Conservation (phyloP, 2,797 vertebrate species). For the Mormyrus hasselquistii region DNA sequence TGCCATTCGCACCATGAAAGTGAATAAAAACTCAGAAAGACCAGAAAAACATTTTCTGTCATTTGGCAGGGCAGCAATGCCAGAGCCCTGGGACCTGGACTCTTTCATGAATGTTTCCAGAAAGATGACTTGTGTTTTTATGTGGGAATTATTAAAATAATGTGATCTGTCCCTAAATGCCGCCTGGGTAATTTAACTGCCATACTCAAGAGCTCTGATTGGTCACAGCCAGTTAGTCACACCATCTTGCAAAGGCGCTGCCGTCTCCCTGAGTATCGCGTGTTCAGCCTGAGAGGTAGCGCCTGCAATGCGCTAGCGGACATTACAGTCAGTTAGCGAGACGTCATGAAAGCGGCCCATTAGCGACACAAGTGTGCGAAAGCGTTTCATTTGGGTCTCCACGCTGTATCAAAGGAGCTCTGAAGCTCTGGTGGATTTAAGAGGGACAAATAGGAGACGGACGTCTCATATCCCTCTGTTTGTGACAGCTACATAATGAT, state of each 20-base stretch:
- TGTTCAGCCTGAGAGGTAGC: slow-evolving; percentile 2
- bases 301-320: not conserved
- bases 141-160: slow-evolving; percentile 53
- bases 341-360: slow-evolving; percentile 16
- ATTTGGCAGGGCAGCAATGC: slow-evolving; percentile 39
- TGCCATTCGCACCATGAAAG: not conserved
- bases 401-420: not conserved
- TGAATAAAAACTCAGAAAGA: slow-evolving; percentile 20
- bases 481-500: not conserved
- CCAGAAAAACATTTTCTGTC: slow-evolving; percentile 41
- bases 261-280: slow-evolving; percentile 22
- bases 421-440: not conserved
- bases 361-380: slow-evolving; percentile 20
- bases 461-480: not conserved
- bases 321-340: slow-evolving; percentile 9
- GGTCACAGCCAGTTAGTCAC: slow-evolving; percentile 48
- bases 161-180: slow-evolving; percentile 39
- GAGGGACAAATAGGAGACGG: not conserved
- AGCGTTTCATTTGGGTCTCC: slow-evolving; percentile 4
- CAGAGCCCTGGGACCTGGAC: slow-evolving; percentile 44
- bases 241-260: slow-evolving; percentile 34
- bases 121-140: slow-evolving; percentile 39
- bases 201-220: slow-evolving; percentile 41
- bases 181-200: slow-evolving; percentile 39
- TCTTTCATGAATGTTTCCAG: slow-evolving; percentile 32